Evolutionary conservation across 1,140 invertebrate species (phyloP), one percentile per base, ranked within the genome.

Genomic region (Hirudo medicinalis): DNA sequence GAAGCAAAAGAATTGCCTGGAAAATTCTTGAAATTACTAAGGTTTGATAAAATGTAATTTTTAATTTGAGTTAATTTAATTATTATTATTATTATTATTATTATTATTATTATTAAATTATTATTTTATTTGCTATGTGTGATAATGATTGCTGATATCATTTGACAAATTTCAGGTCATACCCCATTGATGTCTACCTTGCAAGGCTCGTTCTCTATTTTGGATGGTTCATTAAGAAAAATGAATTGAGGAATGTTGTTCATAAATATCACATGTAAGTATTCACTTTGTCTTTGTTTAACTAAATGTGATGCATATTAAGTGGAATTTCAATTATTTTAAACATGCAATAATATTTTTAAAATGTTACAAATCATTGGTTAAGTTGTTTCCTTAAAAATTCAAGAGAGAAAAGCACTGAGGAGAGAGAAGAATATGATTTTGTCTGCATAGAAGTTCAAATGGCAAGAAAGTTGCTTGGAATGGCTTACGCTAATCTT

Each of bases 171-270:
- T 49, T 49, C 43, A 63, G 57, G 20, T 63, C 57, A 25, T 15
- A 63, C 8, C 22, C 9, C 22, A 63, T 63, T 22, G 57, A 63
- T 20, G 57, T 63, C 8, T 63, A 25, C 17, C 29, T 63, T 25
- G 57, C 57, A 25, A 22, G 57, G 11, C 57, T 63, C 11, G 29
- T 63, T 25, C 22, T 63, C 1, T 63, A 63, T 63, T 63, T 63
- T 63, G 22, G 29, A 63, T 63, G 57, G 57, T 63, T 63, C 57
- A 63, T 63, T 13, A 32, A 63, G 57, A 63, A 63, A 20, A 63
- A 63, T 22, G 57, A 63, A 20, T 15, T 63, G 57, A 63, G 29
- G 57, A 63, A 63, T 32, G 29, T 25, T 9, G 57, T 13, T 11
- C 22, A 22, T 22, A 32, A 63, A 13, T 63, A 25, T n/a, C 57